Base-by-base conservation (phyloP, 2,113 vertebrate genomes). In the Capreolus pygargus region DNA sequence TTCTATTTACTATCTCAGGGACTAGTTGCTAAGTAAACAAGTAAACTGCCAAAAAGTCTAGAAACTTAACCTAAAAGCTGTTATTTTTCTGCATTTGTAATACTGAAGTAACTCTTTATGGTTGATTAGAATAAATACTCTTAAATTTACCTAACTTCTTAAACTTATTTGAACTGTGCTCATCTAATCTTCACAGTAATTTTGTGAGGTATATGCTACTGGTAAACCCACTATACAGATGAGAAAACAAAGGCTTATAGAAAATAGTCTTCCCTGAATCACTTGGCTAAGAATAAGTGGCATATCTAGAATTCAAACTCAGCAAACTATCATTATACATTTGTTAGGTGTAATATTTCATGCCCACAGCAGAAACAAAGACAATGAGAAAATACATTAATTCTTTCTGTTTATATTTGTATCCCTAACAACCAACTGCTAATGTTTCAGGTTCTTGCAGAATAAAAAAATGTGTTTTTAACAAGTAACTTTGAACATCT, bases 391-490 rank as follows among this genome's bases (percentile, higher is more conserved):
- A 97, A 94, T 25, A 52, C 83, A 92, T 67, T 82, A 55, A 92
- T 96, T 94, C 36, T 92, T 9, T 93, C 23, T 91, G 27, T 81
- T 91, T 79, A 45, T 76, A 79, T 16, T 74, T 91, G 14, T 64
- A 89, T n/a, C 78, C 47, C 82, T 70, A 70, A 95, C 6, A 21
- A 93, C 50, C 76, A 78, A 87, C 45, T 86, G 47, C 78, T 95
- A 95, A 15, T 67, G 17, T 86, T 67, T 95, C n/a, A 45, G 25
- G 12, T 57, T 86, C 54, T 92, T 89, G 60, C 2, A 93, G 19
- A 91, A 97, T 88, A 88, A 95, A 91, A 87, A 83, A 96, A 86
- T 45, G 52, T 93, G 10, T 79, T 91, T 79, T 95, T 74, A 93
- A 91, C 36, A 54, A 94, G 81, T 81, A 81, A 89, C 39, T 39